Conservation (phyloP, 2,113 vertebrate species). For the Octodon degus region DNA sequence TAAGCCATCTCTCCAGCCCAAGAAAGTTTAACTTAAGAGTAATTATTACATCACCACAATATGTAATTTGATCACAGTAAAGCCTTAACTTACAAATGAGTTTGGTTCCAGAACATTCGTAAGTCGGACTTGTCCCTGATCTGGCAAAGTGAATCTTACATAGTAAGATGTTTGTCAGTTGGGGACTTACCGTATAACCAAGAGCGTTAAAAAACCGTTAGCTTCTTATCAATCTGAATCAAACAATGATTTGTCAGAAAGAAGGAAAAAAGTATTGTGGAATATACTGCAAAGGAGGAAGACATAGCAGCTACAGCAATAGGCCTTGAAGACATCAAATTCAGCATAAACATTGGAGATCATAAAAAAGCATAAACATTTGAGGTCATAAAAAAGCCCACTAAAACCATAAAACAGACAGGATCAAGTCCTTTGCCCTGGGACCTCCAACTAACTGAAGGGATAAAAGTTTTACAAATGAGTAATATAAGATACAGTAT, state of each 20-base stretch:
- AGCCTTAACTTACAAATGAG: neutral
- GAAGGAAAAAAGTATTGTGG: neutral
- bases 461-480: neutral
- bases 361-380: neutral
- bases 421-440: neutral
- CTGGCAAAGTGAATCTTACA: neutral
- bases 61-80: conserved; percentile 17
- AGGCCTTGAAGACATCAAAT: conserved; percentile 23
- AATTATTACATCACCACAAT: neutral
- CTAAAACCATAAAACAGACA: neutral
- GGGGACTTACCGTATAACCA: neutral
- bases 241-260: conserved; percentile 34
- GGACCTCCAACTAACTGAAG: conserved; percentile 11
- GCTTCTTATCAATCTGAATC: neutral
- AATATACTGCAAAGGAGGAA: neutral
- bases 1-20: no score
- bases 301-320: neutral
- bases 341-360: conserved; percentile 10
- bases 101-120: neutral
- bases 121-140: neutral
- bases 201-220: conserved; percentile 23
- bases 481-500: neutral
- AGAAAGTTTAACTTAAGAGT: conserved; percentile 41
- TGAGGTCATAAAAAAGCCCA: neutral
- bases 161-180: neutral